Evolutionary conservation across 2,113 vertebrate species (phyloP).

Genomic region (Anser cygnoides): DNA sequence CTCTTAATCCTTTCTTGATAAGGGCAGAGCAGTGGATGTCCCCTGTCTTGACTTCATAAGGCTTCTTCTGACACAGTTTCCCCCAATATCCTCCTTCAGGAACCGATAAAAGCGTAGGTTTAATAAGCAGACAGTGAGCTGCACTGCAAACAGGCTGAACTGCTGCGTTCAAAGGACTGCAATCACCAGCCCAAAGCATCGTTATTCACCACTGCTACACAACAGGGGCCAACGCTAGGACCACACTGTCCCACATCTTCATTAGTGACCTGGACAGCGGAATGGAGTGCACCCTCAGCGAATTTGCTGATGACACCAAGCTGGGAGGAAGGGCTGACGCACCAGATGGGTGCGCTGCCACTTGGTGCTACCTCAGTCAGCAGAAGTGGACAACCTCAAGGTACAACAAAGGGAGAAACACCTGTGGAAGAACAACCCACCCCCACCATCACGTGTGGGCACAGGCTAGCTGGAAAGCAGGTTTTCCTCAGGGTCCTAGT

Average conservation of each 20-base stretch:
- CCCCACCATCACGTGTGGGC: background rate
- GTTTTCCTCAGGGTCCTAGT: background rate
- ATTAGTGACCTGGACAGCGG: background rate
- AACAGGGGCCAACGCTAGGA: background rate
- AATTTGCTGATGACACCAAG: background rate
- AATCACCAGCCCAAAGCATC: too few relatives aligned
- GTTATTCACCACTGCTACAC: background rate
- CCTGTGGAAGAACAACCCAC: background rate
- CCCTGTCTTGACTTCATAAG: background rate
- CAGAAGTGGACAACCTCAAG: background rate
- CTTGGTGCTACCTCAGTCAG: background rate
- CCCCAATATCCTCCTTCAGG: background rate
- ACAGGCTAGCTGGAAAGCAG: background rate
- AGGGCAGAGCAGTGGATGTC: background rate
- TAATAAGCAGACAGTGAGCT: background rate
- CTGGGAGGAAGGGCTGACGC: background rate
- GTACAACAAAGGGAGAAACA: background rate
- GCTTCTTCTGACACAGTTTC: background rate
- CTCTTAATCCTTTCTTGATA: too few relatives aligned
- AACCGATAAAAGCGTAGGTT: background rate
- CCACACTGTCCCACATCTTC: background rate
- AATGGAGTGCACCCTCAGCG: background rate
- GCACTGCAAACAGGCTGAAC: background rate
- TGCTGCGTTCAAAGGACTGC: background rate
- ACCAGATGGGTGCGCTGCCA: background rate